Conservation (phyloP, 2,797 vertebrate genomes). For the Adrianichthys oophorus region DNA sequence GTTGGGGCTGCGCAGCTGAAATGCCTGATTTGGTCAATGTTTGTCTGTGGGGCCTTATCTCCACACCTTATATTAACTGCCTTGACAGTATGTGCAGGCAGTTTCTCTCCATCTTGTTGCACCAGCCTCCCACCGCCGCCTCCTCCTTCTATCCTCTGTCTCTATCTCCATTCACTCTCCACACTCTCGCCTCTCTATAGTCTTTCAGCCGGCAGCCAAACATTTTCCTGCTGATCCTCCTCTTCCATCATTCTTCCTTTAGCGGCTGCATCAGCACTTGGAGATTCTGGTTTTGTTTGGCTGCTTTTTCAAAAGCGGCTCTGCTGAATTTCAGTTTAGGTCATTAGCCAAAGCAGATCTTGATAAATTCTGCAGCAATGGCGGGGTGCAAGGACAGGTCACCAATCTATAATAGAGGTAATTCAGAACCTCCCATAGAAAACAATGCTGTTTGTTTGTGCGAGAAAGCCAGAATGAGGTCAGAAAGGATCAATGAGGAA, state of each 20-base stretch:
- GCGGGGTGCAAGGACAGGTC: too few species aligned
- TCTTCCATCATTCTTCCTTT: constrained; percentile 38
- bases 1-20: constrained; percentile 74
- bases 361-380: too few species aligned
- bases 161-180: constrained; percentile 41
- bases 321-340: constrained; percentile 1
- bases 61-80: constrained; percentile 83
- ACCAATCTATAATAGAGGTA: too few species aligned
- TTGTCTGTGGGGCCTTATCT: constrained; percentile 82
- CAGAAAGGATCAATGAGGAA: too few species aligned
- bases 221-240: constrained; percentile 41
- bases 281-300: constrained; percentile 34
- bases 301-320: constrained; percentile 24
- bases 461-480: too few species aligned
- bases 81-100: constrained; percentile 80
- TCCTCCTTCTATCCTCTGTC: constrained; percentile 39
- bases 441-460: neutral
- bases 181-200: constrained; percentile 30
- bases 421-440: neutral
- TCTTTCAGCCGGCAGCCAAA: constrained; percentile 50
- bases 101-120: constrained; percentile 76
- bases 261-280: constrained; percentile 47
- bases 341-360: too few species aligned
- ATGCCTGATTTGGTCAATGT: constrained; percentile 84
- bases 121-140: constrained; percentile 9